Evolutionary conservation across 2,888 invertebrate species (phyloP).

Genomic region (Diabrotica balteata): DNA sequence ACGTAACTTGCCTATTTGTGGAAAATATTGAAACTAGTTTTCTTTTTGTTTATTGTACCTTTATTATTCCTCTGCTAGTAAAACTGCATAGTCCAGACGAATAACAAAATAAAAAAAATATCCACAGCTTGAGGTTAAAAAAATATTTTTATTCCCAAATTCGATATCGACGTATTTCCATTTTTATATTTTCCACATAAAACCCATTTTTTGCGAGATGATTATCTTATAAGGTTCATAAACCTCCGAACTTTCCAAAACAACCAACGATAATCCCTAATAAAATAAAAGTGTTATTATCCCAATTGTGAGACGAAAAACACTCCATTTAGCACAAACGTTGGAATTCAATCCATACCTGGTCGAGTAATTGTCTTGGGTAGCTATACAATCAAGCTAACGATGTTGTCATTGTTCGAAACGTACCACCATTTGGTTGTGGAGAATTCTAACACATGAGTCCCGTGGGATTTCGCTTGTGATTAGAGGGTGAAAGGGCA

Average conservation of each 20-base stretch:
- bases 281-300: slow-evolving; percentile 14
- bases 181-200: no score
- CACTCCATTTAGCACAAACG: slow-evolving; percentile 8
- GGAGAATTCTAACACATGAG: slow-evolving; percentile 21
- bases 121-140: no score
- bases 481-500: slow-evolving; percentile 16
- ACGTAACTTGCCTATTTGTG: no score
- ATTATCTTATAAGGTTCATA: no score
- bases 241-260: background rate
- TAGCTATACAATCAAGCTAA: slow-evolving; percentile 29
- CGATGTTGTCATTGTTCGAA: slow-evolving; percentile 29
- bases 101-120: no score
- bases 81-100: no score
- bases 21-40: no score
- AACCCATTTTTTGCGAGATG: no score
- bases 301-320: slow-evolving; percentile 11
- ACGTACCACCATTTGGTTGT: slow-evolving; percentile 20
- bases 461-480: slow-evolving; percentile 13
- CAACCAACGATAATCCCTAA: background rate
- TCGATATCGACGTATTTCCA: no score
- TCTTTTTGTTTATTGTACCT: no score
- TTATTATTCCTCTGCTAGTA: no score
- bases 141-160: no score
- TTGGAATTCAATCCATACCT: slow-evolving; percentile 23
- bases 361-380: slow-evolving; percentile 20